Conservation (phyloP, 2,113 vertebrate species). For the Neoarius graeffei region DNA sequence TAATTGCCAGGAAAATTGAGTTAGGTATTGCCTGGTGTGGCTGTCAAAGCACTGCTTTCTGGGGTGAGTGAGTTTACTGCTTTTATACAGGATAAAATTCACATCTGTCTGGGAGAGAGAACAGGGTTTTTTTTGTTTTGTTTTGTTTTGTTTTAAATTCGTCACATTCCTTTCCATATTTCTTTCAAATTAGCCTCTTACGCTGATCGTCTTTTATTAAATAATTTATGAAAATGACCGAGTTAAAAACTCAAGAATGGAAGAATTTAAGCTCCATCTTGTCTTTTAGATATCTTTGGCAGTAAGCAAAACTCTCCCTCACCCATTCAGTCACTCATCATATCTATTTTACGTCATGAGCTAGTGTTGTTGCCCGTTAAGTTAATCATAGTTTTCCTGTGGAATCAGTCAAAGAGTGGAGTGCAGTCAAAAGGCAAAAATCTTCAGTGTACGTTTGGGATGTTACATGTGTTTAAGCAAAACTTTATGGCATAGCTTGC, state of each 20-base stretch:
- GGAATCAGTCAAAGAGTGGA: not conserved
- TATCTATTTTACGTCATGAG: conserved; percentile 7
- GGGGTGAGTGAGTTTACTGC: conserved; percentile 51
- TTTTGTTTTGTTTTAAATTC: not conserved
- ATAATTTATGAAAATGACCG: conserved; percentile 23
- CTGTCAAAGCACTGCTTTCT: conserved; percentile 34
- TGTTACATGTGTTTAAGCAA: not conserved
- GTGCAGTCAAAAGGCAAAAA: not conserved
- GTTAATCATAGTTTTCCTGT: conserved; percentile 11
- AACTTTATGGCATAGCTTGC: not conserved
- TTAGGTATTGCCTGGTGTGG: conserved; percentile 46
- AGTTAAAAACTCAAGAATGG: not conserved
- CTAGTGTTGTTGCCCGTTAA: not conserved
- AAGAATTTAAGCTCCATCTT: conserved; percentile 14
- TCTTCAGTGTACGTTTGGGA: not conserved
- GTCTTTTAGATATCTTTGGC: conserved; percentile 20
- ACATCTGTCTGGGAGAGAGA: conserved; percentile 37
- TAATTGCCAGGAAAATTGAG: conserved; percentile 44
- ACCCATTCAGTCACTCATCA: conserved; percentile 4
- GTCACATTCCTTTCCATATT: not conserved
- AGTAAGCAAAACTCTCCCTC: not conserved
- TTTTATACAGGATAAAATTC: conserved; percentile 46
- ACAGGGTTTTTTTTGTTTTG: not conserved
- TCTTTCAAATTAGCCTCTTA: not conserved
- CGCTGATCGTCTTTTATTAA: conserved; percentile 14